Percentiles rank a stretch among this genome's conserved stretches.
Conservation (phyloP, 2,888 invertebrate genomes). For the Lepidochitona cinerea region DNA sequence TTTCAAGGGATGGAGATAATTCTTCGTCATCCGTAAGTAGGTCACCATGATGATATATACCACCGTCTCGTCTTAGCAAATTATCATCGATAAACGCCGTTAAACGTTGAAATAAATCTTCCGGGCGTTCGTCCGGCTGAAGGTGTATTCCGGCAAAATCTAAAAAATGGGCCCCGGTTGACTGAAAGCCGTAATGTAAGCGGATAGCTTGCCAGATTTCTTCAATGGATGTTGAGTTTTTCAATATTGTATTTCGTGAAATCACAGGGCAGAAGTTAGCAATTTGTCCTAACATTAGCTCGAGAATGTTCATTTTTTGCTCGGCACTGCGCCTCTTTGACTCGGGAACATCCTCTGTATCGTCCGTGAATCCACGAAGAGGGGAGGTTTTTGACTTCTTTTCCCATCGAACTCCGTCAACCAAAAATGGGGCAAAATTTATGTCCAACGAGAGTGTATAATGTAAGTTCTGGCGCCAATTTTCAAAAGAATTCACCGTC, state of each 20-base stretch:
- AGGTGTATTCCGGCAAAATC: conserved; percentile 25
- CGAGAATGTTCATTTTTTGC: conserved; percentile 28
- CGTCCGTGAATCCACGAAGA: conserved; percentile 22
- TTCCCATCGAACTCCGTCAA: conserved; percentile 25
- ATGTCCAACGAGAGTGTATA: conserved; percentile 21
- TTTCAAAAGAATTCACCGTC: conserved; percentile 23
- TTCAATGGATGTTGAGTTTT: conserved; percentile 27
- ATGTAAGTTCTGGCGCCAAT: conserved; percentile 13
- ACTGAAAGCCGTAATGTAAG: conserved; percentile 31
- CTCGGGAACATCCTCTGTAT: conserved; percentile 14
- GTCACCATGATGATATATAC: conserved; percentile 30
- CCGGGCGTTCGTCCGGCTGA: conserved; percentile 29
- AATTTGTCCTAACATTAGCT: conserved; percentile 33
- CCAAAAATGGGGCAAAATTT: conserved; percentile 20
- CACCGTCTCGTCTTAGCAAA: too few relatives aligned
- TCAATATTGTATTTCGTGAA: conserved; percentile 26
- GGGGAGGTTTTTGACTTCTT: conserved; percentile 22
- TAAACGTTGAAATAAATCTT: conserved; percentile 33
- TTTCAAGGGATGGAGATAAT: conserved; percentile 21
- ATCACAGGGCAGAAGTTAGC: conserved; percentile 32
- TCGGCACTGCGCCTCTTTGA: conserved; percentile 14
- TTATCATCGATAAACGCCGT: conserved; percentile 33
- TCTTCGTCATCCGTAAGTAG: conserved; percentile 17
- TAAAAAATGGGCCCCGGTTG: conserved; percentile 28
- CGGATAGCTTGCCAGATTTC: conserved; percentile 30